Evolutionary conservation across 2,888 invertebrate genomes (phyloP).

Genomic region (Glaucopsyche alexis): DNA sequence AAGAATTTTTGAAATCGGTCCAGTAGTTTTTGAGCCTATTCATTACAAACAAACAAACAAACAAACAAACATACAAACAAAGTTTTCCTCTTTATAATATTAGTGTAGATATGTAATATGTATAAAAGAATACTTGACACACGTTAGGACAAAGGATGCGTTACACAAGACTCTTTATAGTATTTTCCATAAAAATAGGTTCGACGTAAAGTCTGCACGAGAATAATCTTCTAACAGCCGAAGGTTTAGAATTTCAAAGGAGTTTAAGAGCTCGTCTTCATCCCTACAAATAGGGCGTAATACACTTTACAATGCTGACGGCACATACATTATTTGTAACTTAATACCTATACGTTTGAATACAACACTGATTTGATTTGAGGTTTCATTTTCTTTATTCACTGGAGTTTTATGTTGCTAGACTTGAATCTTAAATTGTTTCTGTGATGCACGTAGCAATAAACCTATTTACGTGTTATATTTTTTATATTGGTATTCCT

Average conservation of each 20-base stretch:
- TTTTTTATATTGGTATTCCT: too few relatives aligned
- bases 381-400: slow-evolving; percentile 2
- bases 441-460: too few relatives aligned
- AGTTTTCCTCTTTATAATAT: too few relatives aligned
- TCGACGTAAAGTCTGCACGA: neutral
- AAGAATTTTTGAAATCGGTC: too few relatives aligned
- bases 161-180: too few relatives aligned
- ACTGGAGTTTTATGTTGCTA: neutral
- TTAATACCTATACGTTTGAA: neutral
- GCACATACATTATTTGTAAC: neutral
- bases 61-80: too few relatives aligned
- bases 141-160: too few relatives aligned
- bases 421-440: neutral
- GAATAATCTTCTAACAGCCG: neutral
- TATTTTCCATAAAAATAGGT: neutral
- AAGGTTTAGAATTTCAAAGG: slow-evolving; percentile 8
- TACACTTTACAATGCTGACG: neutral
- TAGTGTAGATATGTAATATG: too few relatives aligned
- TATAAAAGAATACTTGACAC: too few relatives aligned
- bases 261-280: neutral
- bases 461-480: too few relatives aligned
- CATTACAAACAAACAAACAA: too few relatives aligned
- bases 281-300: neutral
- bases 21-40: too few relatives aligned
- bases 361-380: neutral